Evolutionary conservation across 2,888 invertebrate species (phyloP).

Genomic region (Thera britannica): DNA sequence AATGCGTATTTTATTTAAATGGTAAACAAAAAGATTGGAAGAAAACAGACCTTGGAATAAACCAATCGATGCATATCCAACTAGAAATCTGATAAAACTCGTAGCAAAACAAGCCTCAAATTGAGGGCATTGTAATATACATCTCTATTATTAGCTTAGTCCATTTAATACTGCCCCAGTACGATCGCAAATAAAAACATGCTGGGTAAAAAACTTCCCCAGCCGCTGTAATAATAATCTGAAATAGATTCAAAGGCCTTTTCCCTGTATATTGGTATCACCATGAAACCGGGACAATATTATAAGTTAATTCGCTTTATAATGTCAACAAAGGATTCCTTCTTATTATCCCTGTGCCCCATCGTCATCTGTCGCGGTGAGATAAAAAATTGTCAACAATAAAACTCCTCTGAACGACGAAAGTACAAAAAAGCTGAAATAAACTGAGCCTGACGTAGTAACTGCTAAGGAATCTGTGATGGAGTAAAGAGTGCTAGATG

Average conservation of each 20-base stretch:
- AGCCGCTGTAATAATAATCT: no score
- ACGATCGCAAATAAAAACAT: no score
- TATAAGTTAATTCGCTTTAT: slow-evolving; percentile 28
- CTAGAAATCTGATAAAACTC: no score
- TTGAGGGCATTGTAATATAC: no score
- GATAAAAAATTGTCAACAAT: slow-evolving; percentile 56
- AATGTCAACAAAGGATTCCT: slow-evolving; percentile 29
- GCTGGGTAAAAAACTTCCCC: no score
- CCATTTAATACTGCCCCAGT: no score
- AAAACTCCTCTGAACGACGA: slow-evolving; percentile 47
- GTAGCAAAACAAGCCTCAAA: no score
- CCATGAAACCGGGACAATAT: slow-evolving; percentile 11
- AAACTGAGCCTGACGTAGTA: slow-evolving; percentile 43
- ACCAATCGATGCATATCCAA: no score
- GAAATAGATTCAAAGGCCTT: not conserved
- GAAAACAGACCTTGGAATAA: not conserved
- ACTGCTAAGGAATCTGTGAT: slow-evolving; percentile 31
- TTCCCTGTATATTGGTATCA: not conserved
- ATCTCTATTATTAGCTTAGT: no score
- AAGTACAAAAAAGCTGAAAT: slow-evolving; percentile 59
- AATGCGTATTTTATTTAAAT: not conserved
- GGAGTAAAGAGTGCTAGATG: slow-evolving; percentile 28
- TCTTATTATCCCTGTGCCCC: slow-evolving; percentile 39
- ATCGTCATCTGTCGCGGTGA: slow-evolving; percentile 44
- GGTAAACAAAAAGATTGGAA: not conserved